Conservation (phyloP, 2,888 invertebrate species). For the Aphidoletes aphidimyza region DNA sequence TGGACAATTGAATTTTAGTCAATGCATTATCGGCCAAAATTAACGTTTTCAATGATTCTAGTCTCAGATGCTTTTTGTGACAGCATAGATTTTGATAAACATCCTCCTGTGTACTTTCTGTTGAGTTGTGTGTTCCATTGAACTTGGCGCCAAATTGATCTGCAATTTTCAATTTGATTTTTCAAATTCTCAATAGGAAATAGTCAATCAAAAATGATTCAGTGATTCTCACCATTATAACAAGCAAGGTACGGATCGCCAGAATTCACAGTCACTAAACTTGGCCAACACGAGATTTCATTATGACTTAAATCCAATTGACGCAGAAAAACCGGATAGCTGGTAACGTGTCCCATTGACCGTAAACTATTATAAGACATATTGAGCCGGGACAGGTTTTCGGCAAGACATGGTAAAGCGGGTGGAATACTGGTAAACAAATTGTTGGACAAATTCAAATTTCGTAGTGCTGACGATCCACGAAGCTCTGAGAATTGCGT, state of each 20-base stretch:
- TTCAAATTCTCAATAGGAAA: not conserved
- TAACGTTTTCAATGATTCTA: conserved; percentile 65
- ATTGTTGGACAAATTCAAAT: conserved; percentile 91
- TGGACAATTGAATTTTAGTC: conserved; percentile 81
- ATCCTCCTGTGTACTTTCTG: conserved; percentile 66
- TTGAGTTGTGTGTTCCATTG: conserved; percentile 74
- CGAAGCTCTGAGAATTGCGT: conserved; percentile 70
- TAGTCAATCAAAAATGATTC: not conserved
- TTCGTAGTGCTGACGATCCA: conserved; percentile 73
- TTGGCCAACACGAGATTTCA: conserved; percentile 90
- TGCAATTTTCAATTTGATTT: conserved; percentile 56
- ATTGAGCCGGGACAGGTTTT: conserved; percentile 86
- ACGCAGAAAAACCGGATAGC: conserved; percentile 88
- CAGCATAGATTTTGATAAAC: conserved; percentile 75
- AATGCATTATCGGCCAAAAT: conserved; percentile 88
- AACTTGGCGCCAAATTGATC: conserved; percentile 55
- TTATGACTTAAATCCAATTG: conserved; percentile 94
- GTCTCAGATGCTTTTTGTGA: conserved; percentile 80
- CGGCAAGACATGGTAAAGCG: conserved; percentile 89
- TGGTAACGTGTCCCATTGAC: conserved; percentile 87
- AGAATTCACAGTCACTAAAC: conserved; percentile 77
- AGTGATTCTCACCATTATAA: conserved; percentile 70
- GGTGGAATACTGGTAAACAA: conserved; percentile 87
- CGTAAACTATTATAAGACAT: conserved; percentile 87
- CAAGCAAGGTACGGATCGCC: conserved; percentile 78